Evolutionary conservation across 2,888 invertebrate species (phyloP).

Genomic region (Drosophila subsilvestris): DNA sequence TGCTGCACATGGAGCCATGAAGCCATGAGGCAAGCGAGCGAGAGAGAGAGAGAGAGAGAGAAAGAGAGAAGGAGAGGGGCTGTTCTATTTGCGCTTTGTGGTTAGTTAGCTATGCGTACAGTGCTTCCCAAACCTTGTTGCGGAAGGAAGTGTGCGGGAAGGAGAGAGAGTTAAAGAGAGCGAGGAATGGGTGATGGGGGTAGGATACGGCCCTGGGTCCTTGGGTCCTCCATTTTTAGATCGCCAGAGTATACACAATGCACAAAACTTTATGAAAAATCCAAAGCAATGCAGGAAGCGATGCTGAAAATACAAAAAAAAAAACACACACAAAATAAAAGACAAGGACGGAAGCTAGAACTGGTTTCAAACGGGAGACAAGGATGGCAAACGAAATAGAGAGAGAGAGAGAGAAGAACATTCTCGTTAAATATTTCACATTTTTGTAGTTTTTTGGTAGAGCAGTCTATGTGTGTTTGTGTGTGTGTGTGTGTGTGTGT

Average conservation of each 20-base stretch:
- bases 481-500: background rate
- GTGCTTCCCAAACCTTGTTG: slow-evolving; percentile 31
- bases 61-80: slow-evolving; percentile 1
- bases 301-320: slow-evolving; percentile 9
- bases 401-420: slow-evolving; percentile 3
- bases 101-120: slow-evolving; percentile 64
- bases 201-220: background rate
- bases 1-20: background rate
- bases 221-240: background rate
- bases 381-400: background rate
- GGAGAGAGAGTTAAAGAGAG: background rate
- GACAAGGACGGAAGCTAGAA: background rate
- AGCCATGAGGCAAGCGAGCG: background rate
- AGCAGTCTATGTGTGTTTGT: background rate
- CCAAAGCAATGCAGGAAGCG: slow-evolving; percentile 57
- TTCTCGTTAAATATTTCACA: slow-evolving; percentile 32
- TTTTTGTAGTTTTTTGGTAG: slow-evolving; percentile 16
- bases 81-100: slow-evolving; percentile 64
- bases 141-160: slow-evolving; percentile 28
- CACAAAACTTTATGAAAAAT: slow-evolving; percentile 69
- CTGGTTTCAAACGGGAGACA: slow-evolving; percentile 7
- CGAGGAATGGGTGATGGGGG: background rate
- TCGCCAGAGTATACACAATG: slow-evolving; percentile 58
- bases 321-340: background rate
- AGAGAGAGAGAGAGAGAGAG: background rate